Evolutionary conservation across 1,140 invertebrate species (phyloP).

Genomic region (Meteorus sp.): DNA sequence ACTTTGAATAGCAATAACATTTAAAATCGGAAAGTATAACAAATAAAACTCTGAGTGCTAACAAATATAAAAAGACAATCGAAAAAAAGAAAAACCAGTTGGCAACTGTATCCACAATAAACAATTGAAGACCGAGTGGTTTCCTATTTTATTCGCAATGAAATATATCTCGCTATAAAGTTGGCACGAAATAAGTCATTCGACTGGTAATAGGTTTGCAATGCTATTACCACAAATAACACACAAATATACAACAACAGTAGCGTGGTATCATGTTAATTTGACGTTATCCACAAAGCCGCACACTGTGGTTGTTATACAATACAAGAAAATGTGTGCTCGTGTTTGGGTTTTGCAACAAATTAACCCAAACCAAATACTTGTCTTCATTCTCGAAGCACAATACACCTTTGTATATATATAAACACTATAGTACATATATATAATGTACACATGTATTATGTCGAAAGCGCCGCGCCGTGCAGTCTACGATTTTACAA

Average conservation of each 20-base stretch:
- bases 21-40: too few relatives aligned
- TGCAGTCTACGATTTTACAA: conserved; percentile 30
- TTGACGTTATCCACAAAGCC: conserved; percentile 17
- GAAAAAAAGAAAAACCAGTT: too few relatives aligned
- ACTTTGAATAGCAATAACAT: too few relatives aligned
- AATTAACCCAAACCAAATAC: conserved; percentile 33
- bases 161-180: too few relatives aligned
- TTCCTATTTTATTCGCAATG: too few relatives aligned
- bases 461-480: neutral
- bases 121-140: too few relatives aligned
- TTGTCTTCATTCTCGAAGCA: too few relatives aligned
- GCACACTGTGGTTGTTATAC: neutral
- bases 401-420: too few relatives aligned
- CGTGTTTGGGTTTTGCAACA: conserved; percentile 27
- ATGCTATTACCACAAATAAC: conserved; percentile 30
- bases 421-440: conserved; percentile 11
- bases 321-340: conserved; percentile 16
- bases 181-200: too few relatives aligned
- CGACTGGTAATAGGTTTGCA: neutral
- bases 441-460: neutral
- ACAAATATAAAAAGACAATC: too few relatives aligned
- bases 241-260: conserved; percentile 25
- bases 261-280: conserved; percentile 39
- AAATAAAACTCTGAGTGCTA: too few relatives aligned
- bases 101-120: too few relatives aligned